A percentile compares a stretch with the other conserved stretches of the same genome.
Evolutionary conservation across 2,888 invertebrate species (phyloP).

Genomic region (Trichogramma evanescens): DNA sequence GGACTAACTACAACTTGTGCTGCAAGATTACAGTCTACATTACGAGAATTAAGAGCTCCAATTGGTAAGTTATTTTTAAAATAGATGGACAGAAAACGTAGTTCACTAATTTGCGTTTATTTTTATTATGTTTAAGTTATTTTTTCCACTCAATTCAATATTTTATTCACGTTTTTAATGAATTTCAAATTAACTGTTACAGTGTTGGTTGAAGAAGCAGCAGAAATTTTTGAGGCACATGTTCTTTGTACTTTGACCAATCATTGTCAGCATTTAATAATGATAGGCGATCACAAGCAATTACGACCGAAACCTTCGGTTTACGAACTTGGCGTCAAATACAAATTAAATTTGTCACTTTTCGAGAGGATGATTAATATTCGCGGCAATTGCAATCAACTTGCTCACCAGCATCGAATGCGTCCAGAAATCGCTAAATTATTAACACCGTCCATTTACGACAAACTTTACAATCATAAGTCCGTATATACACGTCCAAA

Average conservation of each 20-base stretch:
- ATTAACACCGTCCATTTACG: neutral
- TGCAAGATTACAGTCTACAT: constrained; percentile 3
- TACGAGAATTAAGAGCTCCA: constrained; percentile 2
- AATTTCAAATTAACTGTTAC: neutral
- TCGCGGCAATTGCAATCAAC: constrained; percentile 2
- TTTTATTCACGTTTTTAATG: neutral
- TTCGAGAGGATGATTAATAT: constrained; percentile 10
- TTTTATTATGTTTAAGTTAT: too few relatives aligned
- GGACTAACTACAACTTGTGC: constrained; percentile 11
- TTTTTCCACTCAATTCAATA: neutral
- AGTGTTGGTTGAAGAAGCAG: constrained; percentile 12
- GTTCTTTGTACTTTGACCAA: constrained; percentile 2
- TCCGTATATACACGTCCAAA: neutral
- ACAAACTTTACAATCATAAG: neutral
- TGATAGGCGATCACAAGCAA: constrained; percentile 15
- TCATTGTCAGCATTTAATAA: constrained; percentile 5
- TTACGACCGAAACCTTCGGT: constrained; percentile 4
- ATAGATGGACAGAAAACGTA: neutral
- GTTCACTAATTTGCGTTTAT: neutral
- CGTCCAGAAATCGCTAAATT: constrained; percentile 9
- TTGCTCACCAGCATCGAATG: constrained; percentile 10
- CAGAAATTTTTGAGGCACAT: constrained; percentile 11
- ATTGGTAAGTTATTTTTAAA: constrained; percentile 3
- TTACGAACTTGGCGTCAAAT: constrained; percentile 9
- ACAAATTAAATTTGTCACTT: constrained; percentile 9